Conservation (phyloP, 2,888 invertebrate genomes). For the Xestobium rufovillosum region DNA sequence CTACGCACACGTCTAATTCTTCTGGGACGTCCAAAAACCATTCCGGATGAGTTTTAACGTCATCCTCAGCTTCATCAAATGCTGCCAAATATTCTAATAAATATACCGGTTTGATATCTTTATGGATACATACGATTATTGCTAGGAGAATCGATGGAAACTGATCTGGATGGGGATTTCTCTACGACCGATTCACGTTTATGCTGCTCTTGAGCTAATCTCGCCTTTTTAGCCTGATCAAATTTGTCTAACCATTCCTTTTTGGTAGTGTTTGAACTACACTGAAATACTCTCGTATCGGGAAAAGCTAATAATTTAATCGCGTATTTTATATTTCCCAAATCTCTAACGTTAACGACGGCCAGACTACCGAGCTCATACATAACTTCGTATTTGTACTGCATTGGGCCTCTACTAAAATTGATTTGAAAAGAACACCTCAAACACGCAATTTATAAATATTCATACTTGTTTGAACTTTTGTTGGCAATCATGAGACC, state of each 20-base stretch:
- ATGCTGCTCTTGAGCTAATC: slow-evolving; percentile 56
- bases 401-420: slow-evolving; percentile 61
- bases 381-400: slow-evolving; percentile 75
- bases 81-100: slow-evolving; percentile 28
- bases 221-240: slow-evolving; percentile 80
- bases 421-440: background rate
- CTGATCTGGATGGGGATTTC: slow-evolving; percentile 43
- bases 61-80: slow-evolving; percentile 42
- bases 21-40: slow-evolving; percentile 90
- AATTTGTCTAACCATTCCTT: slow-evolving; percentile 92
- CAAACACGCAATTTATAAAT: background rate
- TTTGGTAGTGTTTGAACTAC: slow-evolving; percentile 63
- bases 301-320: slow-evolving; percentile 93
- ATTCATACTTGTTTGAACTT: slow-evolving; percentile 54
- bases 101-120: slow-evolving; percentile 4
- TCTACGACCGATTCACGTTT: slow-evolving; percentile 39
- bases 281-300: slow-evolving; percentile 86
- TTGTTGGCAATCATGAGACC: slow-evolving; percentile 82
- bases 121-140: slow-evolving; percentile 37
- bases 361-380: slow-evolving; percentile 86
- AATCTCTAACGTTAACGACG: slow-evolving; percentile 87
- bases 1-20: slow-evolving; percentile 90
- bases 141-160: slow-evolving; percentile 43
- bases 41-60: slow-evolving; percentile 53
- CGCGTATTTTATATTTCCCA: slow-evolving; percentile 83